A percentile compares a stretch with the other conserved stretches of the same genome.
These are phyloP conservation scores for Arbacia lixula DNA, from an alignment of 53 echinoderm and acorn worm genomes.

Conservation along the genomic window DNA sequence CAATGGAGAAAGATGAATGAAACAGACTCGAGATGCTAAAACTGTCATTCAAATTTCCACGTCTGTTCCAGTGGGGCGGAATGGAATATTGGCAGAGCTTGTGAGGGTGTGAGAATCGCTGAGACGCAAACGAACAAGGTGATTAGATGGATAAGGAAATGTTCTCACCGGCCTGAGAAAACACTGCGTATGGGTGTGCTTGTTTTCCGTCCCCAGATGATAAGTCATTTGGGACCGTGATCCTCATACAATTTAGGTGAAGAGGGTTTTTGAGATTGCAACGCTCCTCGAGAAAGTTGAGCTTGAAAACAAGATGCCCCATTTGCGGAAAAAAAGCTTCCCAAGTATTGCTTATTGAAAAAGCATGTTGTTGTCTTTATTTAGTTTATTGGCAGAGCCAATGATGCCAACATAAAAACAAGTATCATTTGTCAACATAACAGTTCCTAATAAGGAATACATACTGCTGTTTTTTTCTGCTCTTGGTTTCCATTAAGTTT, in stretches of 20 bases:
- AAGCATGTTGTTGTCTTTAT: too few relatives aligned
- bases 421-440: too few relatives aligned
- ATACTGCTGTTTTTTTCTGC: too few relatives aligned
- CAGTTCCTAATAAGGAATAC: too few relatives aligned
- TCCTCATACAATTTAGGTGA: conserved; percentile 26
- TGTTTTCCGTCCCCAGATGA: conserved; percentile 40
- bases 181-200: conserved; percentile 4
- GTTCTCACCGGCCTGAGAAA: conserved; percentile 46
- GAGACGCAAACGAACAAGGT: conserved; percentile 39
- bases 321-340: conserved; percentile 31
- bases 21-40: too few relatives aligned
- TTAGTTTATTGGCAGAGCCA: too few relatives aligned
- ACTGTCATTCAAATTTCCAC: conserved; percentile 40
- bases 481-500: too few relatives aligned
- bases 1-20: too few relatives aligned
- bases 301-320: conserved; percentile 28
- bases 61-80: neutral
- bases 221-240: neutral
- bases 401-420: too few relatives aligned
- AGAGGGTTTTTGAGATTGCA: neutral
- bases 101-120: conserved; percentile 34
- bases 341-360: neutral
- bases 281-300: conserved; percentile 12
- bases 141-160: conserved; percentile 48
- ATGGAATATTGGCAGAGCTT: neutral